These are phyloP conservation scores for Daubentonia madagascariensis DNA, from an alignment of 2,113 vertebrate species.

Conservation along the genomic window DNA sequence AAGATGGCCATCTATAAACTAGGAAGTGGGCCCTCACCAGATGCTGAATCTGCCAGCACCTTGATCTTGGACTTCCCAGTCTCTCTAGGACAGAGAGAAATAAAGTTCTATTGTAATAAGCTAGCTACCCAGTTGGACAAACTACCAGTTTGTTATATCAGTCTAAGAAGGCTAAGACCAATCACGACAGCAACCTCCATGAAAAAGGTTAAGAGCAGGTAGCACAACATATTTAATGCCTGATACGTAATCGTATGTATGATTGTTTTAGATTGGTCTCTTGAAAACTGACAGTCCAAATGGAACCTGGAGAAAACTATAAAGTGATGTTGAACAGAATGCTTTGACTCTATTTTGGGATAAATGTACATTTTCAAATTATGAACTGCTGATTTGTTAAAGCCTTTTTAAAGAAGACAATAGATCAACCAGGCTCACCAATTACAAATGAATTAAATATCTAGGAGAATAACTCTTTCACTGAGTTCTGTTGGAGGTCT, in stretches of 20 bases:
- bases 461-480: not conserved
- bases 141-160: not conserved
- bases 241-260: not conserved
- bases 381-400: not conserved
- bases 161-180: not conserved
- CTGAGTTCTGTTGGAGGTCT: not conserved
- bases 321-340: not conserved
- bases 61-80: not conserved
- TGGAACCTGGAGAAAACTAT: not conserved
- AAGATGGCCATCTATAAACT: not conserved
- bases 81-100: not conserved
- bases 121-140: no score
- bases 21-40: not conserved
- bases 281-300: not conserved
- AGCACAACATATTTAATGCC: not conserved
- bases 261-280: not conserved
- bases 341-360: not conserved
- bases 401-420: not conserved
- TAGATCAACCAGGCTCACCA: not conserved
- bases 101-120: not conserved
- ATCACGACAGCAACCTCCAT: not conserved
- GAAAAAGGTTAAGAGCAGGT: not conserved
- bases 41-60: not conserved
- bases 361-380: not conserved
- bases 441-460: not conserved